Evolutionary conservation across 2,888 invertebrate genomes (phyloP).

Genomic region (Lutraria lutraria): DNA sequence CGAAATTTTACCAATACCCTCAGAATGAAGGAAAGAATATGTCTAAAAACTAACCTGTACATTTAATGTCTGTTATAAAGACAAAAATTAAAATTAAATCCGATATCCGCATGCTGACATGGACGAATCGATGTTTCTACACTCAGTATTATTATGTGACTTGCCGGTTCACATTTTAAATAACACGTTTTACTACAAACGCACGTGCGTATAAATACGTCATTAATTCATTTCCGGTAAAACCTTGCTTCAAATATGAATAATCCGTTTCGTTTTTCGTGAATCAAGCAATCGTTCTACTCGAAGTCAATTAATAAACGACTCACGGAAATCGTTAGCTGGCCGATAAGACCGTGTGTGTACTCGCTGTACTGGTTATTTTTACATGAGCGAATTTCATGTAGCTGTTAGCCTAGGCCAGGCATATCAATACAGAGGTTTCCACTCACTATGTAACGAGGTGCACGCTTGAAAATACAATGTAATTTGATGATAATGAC

Average conservation of each 20-base stretch:
- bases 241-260: background rate
- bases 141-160: background rate
- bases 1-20: background rate
- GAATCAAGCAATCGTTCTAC: background rate
- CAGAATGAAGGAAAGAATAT: background rate
- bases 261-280: background rate
- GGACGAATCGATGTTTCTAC: background rate
- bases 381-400: background rate
- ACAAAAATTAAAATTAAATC: background rate
- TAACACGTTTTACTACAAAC: background rate
- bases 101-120: constrained; percentile 9
- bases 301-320: background rate
- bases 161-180: background rate
- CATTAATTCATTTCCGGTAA: background rate
- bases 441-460: background rate
- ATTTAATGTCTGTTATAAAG: background rate
- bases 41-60: background rate
- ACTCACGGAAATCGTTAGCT: constrained; percentile 7
- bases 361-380: too few species aligned
- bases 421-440: background rate
- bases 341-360: background rate
- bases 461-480: too few species aligned
- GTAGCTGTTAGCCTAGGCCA: background rate
- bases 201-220: background rate
- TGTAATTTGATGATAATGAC: too few species aligned